Conservation (phyloP, 2,888 invertebrate species). For the Ophion costatus region DNA sequence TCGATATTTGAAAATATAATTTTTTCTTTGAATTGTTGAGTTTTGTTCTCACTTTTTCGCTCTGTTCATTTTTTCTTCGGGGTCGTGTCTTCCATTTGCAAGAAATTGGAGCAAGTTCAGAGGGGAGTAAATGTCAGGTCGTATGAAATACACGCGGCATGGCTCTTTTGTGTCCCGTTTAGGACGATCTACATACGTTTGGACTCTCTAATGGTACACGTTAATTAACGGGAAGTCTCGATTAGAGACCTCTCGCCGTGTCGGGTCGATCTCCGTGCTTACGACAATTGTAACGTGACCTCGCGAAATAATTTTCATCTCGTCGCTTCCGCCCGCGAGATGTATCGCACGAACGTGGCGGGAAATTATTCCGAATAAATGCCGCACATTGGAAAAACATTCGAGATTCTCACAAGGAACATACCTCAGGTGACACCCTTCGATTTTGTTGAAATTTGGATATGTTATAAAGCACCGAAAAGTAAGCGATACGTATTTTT, state of each 20-base stretch:
- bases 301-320: slow-evolving; percentile 50
- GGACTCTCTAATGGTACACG: slow-evolving; percentile 35
- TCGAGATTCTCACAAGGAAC: background rate
- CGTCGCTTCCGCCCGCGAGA: slow-evolving; percentile 16
- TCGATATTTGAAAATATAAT: background rate
- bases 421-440: too few species aligned
- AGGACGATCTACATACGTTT: slow-evolving; percentile 70
- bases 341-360: background rate
- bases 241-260: slow-evolving; percentile 22
- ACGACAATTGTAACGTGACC: slow-evolving; percentile 47
- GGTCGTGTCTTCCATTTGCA: background rate
- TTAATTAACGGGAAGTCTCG: slow-evolving; percentile 61
- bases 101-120: background rate
- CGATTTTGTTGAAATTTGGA: too few species aligned
- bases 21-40: background rate
- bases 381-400: background rate
- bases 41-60: background rate
- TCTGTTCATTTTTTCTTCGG: background rate
- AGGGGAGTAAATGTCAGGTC: background rate
- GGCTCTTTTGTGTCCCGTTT: slow-evolving; percentile 76
- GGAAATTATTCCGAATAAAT: background rate
- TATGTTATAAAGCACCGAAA: too few species aligned
- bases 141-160: slow-evolving; percentile 43
- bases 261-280: slow-evolving; percentile 10
- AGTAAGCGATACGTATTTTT: too few species aligned